phyloP scores from a whole-genome alignment of 2,888 invertebrate genomes.

The Petrophora chlorosata region DNA sequence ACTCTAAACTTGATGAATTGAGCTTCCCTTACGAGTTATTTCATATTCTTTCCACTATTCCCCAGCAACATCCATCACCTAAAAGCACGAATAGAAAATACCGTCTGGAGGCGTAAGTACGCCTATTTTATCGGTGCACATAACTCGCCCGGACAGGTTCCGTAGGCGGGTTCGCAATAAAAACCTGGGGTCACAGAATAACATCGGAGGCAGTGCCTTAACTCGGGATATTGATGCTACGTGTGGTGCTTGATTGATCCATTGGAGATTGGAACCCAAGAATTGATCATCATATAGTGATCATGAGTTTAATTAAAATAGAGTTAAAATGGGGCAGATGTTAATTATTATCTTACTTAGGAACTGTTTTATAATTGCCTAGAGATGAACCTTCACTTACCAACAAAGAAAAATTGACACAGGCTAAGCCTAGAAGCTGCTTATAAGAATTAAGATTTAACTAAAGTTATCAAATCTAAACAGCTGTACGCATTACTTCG shows the following conservation, averaged over 20 bases:
- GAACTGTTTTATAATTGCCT: too few species aligned
- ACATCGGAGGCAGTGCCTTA: conserved; percentile 11
- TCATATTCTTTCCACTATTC: conserved; percentile 5
- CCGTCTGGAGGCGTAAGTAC: conserved; percentile 53
- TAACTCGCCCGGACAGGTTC: conserved; percentile 62
- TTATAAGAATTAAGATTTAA: too few species aligned
- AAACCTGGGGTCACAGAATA: conserved; percentile 52
- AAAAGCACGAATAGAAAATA: conserved; percentile 39
- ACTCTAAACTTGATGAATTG: conserved; percentile 17
- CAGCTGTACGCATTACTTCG: too few species aligned
- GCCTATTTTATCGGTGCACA: conserved; percentile 62
- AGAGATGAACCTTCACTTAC: too few species aligned
- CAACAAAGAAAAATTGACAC: too few species aligned
- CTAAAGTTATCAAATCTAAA: too few species aligned
- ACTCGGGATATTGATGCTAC: not conserved
- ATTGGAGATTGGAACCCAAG: too few species aligned
- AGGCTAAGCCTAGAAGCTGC: too few species aligned
- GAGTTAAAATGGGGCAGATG: too few species aligned
- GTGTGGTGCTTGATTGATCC: not conserved
- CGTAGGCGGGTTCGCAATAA: conserved; percentile 57
- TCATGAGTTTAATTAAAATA: too few species aligned
- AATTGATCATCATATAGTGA: too few species aligned
- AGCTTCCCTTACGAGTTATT: not conserved
- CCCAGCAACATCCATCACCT: conserved; percentile 24
- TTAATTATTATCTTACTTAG: too few species aligned